Conservation (phyloP, 2,888 invertebrate genomes). For the Acheta domesticus region DNA sequence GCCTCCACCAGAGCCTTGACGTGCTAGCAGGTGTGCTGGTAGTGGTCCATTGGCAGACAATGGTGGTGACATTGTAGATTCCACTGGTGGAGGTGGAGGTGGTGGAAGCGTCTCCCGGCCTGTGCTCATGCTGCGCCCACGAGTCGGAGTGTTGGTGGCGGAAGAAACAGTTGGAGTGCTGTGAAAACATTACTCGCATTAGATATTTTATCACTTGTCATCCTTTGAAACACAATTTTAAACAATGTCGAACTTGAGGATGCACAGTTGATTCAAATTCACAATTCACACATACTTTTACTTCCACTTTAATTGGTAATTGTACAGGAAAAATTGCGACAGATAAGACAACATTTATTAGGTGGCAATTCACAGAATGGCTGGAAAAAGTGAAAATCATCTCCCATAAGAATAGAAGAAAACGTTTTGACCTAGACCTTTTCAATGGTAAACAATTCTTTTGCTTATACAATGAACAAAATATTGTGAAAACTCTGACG, state of each 20-base stretch:
- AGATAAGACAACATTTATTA: neutral
- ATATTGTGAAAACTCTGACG: no score
- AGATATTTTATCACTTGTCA: no score
- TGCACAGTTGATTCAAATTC: no score
- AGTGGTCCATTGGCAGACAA: constrained; percentile 51
- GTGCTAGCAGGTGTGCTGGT: constrained; percentile 43
- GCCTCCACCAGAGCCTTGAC: constrained; percentile 23
- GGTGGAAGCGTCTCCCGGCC: constrained; percentile 68
- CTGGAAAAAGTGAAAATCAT: no score
- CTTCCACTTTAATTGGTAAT: neutral
- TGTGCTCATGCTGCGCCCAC: constrained; percentile 63
- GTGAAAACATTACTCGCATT: constrained; percentile 33
- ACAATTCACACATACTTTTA: no score
- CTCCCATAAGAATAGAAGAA: no score
- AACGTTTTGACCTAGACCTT: no score
- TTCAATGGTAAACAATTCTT: no score
- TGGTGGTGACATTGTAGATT: constrained; percentile 62
- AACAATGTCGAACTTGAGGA: no score
- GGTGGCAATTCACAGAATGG: no score
- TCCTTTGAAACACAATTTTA: no score
- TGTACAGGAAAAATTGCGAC: neutral
- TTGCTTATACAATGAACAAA: no score
- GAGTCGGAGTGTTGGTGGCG: constrained; percentile 65
- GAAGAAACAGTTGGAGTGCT: constrained; percentile 50
- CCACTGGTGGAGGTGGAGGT: constrained; percentile 65